A percentile compares a stretch with the other conserved stretches of the same genome.
Evolutionary conservation across 1,140 invertebrate species (phyloP).

Genomic region (Saccostrea echinata): DNA sequence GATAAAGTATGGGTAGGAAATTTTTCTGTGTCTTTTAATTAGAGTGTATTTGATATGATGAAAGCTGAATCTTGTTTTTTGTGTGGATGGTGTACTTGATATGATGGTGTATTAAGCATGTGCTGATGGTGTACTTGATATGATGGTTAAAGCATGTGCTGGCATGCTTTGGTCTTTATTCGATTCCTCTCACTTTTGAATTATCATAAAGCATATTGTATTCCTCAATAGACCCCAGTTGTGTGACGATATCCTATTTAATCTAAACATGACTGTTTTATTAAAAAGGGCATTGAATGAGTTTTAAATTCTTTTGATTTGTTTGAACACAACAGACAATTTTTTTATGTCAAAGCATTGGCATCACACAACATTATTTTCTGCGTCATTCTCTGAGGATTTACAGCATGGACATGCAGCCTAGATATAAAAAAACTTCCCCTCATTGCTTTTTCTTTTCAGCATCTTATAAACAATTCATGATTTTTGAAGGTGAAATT

Average conservation of each 20-base stretch:
- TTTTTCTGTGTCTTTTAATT: background rate
- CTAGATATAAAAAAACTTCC: background rate
- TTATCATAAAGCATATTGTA: constrained; percentile 27
- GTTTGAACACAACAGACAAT: background rate
- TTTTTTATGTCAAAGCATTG: background rate
- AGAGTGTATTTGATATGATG: background rate
- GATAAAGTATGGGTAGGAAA: background rate
- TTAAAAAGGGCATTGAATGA: background rate
- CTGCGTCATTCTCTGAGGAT: background rate
- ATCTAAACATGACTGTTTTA: background rate
- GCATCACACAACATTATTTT: constrained; percentile 1
- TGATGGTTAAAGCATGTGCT: background rate
- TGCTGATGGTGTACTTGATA: background rate
- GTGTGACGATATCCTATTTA: background rate
- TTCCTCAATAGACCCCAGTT: background rate
- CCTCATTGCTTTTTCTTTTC: background rate
- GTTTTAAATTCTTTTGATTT: constrained; percentile 30
- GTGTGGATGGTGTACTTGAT: background rate
- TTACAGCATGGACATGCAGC: background rate
- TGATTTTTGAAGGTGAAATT: constrained; percentile 35
- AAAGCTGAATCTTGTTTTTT: too few relatives aligned
- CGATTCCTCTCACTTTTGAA: constrained; percentile 19
- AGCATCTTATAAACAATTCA: constrained; percentile 39
- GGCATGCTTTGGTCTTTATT: constrained; percentile 2
- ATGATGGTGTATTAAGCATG: background rate